Conservation (phyloP, 2,888 invertebrate species). For the Xanthia togata region DNA sequence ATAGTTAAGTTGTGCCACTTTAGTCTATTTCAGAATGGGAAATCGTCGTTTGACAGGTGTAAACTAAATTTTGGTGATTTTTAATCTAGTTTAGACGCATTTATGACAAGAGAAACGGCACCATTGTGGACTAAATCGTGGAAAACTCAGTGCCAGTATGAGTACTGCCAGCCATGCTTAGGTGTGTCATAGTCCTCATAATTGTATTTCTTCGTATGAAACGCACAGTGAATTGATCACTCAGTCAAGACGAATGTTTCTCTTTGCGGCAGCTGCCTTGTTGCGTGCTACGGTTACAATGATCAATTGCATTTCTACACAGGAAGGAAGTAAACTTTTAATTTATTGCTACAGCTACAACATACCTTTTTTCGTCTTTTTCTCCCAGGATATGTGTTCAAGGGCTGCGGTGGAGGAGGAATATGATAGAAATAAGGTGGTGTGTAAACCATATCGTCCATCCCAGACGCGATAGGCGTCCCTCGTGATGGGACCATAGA, state of each 20-base stretch:
- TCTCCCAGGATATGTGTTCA: conserved; percentile 87
- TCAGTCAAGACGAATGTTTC: conserved; percentile 54
- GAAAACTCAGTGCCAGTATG: background rate
- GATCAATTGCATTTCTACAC: conserved; percentile 43
- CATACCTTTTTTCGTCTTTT: conserved; percentile 86
- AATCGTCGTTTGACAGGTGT: too few species aligned
- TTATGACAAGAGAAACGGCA: too few species aligned
- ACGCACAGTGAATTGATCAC: conserved; percentile 49
- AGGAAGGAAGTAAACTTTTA: background rate
- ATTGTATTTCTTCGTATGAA: conserved; percentile 35
- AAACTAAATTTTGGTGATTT: too few species aligned
- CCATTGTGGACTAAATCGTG: background rate
- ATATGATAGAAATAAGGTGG: conserved; percentile 87
- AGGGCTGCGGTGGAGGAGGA: conserved; percentile 83
- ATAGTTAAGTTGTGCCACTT: too few species aligned
- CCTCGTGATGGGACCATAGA: conserved; percentile 81
- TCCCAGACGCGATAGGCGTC: conserved; percentile 77
- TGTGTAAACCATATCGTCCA: conserved; percentile 82
- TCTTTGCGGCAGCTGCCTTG: conserved; percentile 30
- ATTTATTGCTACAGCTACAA: conserved; percentile 32
- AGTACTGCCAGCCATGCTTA: conserved; percentile 2
- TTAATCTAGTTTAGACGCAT: too few species aligned
- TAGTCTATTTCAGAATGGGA: too few species aligned
- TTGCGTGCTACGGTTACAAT: conserved; percentile 32
- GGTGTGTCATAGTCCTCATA: conserved; percentile 13